A percentile compares a stretch with the other conserved stretches of the same genome.
Conservation (phyloP, 2,888 invertebrate genomes). For the Drosophila paucipuncta region DNA sequence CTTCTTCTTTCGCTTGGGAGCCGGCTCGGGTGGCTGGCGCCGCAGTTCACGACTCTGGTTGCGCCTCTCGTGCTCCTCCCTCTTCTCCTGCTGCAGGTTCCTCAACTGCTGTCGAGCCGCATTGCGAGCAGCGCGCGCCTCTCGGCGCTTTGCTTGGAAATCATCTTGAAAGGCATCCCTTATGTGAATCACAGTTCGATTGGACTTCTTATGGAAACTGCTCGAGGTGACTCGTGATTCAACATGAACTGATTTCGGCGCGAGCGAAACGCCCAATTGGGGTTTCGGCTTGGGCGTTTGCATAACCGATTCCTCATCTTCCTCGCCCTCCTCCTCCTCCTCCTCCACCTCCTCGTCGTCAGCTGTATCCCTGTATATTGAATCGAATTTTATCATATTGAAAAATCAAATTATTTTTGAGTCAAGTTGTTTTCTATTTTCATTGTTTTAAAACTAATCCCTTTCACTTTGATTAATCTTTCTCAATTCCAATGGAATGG, state of each 20-base stretch:
- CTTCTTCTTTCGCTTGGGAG: constrained; percentile 14
- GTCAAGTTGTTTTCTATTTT: background rate
- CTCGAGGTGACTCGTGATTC: background rate
- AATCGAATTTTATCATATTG: background rate
- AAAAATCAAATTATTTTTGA: background rate
- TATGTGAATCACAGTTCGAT: background rate
- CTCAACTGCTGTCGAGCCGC: constrained; percentile 52
- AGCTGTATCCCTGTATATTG: constrained; percentile 27
- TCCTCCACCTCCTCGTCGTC: constrained; percentile 37
- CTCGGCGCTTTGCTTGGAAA: constrained; percentile 1
- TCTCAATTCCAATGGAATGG: background rate
- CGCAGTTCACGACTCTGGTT: constrained; percentile 15
- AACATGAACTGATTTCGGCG: background rate
- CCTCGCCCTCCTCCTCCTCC: constrained; percentile 27
- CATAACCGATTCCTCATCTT: background rate
- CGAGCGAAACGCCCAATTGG: background rate
- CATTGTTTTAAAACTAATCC: background rate
- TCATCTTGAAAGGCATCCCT: background rate
- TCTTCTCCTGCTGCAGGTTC: constrained; percentile 30
- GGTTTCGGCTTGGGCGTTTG: background rate
- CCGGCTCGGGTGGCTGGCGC: constrained; percentile 2
- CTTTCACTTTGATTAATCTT: background rate
- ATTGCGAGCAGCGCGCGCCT: constrained; percentile 47
- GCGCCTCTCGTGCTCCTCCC: constrained; percentile 36
- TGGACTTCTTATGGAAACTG: background rate